A percentile compares a stretch with the other conserved stretches of the same genome.
phyloP scores from a whole-genome alignment of 1,140 invertebrate genomes.

The Trichonephila inaurata region DNA sequence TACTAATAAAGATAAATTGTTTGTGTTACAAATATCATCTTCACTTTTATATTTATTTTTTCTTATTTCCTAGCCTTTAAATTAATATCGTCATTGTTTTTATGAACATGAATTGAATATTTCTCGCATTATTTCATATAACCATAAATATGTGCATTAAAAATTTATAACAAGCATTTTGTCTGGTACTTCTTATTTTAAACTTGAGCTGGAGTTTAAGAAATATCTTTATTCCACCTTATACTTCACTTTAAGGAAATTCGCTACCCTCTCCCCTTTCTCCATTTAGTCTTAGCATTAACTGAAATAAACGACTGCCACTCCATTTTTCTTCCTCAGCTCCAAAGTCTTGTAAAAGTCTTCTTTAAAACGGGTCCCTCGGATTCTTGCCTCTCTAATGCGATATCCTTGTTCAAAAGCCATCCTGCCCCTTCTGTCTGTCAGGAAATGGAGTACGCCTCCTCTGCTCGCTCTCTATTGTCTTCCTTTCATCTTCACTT shows the following conservation, averaged over 20 bases:
- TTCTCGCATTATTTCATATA: too few relatives aligned
- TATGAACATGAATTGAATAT: too few relatives aligned
- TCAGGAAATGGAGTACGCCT: too few relatives aligned
- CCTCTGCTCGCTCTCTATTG: not conserved
- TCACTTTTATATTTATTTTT: too few relatives aligned
- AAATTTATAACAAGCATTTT: too few relatives aligned
- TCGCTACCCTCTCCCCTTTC: not conserved
- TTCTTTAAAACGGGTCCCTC: conserved; percentile 18
- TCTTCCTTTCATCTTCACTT: not conserved
- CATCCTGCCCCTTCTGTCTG: not conserved
- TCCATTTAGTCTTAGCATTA: not conserved
- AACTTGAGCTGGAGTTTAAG: too few relatives aligned
- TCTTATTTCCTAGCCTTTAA: too few relatives aligned
- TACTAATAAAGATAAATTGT: too few relatives aligned
- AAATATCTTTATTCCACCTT: not conserved
- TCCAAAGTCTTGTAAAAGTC: conserved; percentile 40
- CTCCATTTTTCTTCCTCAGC: not conserved
- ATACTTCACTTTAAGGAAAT: not conserved
- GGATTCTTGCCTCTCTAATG: conserved; percentile 31
- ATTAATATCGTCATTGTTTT: too few relatives aligned
- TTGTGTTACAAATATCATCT: too few relatives aligned
- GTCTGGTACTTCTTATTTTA: too few relatives aligned
- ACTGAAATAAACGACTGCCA: conserved; percentile 52
- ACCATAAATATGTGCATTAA: too few relatives aligned
- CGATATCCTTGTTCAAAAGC: conserved; percentile 45